Evolutionary conservation across 2,797 vertebrate genomes (phyloP), one percentile per base, ranked within the genome.

Genomic region (Anguilla pacifica): DNA sequence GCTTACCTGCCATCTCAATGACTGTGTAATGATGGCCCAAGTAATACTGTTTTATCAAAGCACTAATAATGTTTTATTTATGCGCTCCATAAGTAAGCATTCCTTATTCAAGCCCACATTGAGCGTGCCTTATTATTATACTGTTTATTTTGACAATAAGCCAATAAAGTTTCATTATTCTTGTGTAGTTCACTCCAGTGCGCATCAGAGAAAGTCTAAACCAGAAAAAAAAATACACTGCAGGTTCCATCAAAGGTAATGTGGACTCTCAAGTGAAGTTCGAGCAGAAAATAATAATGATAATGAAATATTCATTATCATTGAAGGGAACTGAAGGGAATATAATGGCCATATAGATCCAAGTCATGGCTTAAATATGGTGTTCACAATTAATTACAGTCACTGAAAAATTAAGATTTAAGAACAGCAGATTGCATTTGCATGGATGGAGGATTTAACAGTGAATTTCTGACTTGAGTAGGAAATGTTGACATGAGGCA

Each of bases 381-480:
- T 13, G 43, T 82, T 82, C 22, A 10, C n/a, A 67, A 87, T 87
- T 87, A 83, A 83, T 87, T 87, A 79, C 86, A 83, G 86, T 87
- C 81, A 87, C 55, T 87, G 72, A 83, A 83, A 87, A 87, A 82
- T 43, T 25, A 82, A 49, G 74, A 15, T 77, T 77, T 77, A 77
- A 77, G 74, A 13, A 35, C n/a, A 72, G 39, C 31, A 79, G 19
- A 82, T 51, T 82, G 79, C 22, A 35, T 49, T 25, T 49, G 79
- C 79, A 10, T 51, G 22, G 79, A 51, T 9, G 19, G 43, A 46
- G 7, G 7, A n/a, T 82, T 51, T 82, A 82, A 22, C 35, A 5
- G 43, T n/a, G 39, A 22, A 19, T 43, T 22, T 22, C 19, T 79
- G 19, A 46, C 39, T 49, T 22, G 39, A 51, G 17, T 35, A 6